phyloP scores from a whole-genome alignment of 2,113 vertebrate species.

The Plestiodon gilberti region DNA sequence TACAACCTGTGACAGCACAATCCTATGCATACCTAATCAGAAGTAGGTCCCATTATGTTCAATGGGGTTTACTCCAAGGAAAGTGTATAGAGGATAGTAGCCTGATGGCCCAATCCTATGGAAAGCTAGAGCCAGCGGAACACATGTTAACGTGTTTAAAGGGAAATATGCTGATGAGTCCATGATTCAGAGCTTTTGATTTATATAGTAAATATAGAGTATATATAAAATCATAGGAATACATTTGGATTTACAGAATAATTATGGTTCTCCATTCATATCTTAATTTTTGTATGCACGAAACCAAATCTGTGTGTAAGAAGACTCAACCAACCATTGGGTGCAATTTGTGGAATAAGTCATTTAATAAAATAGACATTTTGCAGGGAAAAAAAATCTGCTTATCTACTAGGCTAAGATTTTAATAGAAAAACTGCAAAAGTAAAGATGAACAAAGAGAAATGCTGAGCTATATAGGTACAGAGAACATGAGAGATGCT shows the following conservation, averaged over 20 bases:
- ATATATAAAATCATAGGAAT: neutral
- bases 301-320: slow-evolving; percentile 2
- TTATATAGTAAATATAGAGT: too few relatives aligned
- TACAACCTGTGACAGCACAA: too few relatives aligned
- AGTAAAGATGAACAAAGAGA: slow-evolving; percentile 8
- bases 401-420: slow-evolving; percentile 3
- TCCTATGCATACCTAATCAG: too few relatives aligned
- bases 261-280: neutral
- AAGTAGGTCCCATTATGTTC: too few relatives aligned
- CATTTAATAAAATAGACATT: slow-evolving; percentile 1
- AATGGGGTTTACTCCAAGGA: too few relatives aligned
- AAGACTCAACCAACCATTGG: slow-evolving; percentile 12
- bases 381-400: neutral
- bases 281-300: neutral
- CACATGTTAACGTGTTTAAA: too few relatives aligned
- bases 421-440: slow-evolving; percentile 6
- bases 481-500: neutral
- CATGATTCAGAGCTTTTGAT: too few relatives aligned
- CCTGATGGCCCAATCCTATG: too few relatives aligned
- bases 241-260: slow-evolving; percentile 4
- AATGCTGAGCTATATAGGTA: neutral
- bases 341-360: slow-evolving; percentile 4
- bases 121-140: too few relatives aligned
- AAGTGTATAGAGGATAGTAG: too few relatives aligned
- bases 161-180: too few relatives aligned